Evolutionary conservation across 2,113 vertebrate genomes (phyloP), one percentile per base, ranked within the genome.

Genomic region (Megaceryle maxima): DNA sequence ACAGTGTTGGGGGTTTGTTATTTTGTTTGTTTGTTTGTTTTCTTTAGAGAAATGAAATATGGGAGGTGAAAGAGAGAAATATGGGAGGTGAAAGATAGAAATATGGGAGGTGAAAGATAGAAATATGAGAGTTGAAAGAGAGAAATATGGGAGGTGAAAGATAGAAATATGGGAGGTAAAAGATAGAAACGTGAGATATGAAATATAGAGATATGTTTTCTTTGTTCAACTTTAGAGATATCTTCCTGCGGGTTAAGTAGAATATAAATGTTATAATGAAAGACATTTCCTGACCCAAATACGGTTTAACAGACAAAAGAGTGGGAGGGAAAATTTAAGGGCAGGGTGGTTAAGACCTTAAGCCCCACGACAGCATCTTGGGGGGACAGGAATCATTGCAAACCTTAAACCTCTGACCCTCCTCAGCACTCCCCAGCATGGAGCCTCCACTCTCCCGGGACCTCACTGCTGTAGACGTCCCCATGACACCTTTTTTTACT

Each of bases 331-430:
- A 60, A 41, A 13, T 62, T 60, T 25, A 48, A 84, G 64, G 37
- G 41, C 13, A 13, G 31, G 19, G 7, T 60, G 55, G 39, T 12
- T 12, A 10, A 68, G 10, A 59, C 26, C 25, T 51, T 5, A 18
- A 15, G 39, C 1, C 43, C 51, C 56, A 4, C 0, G 1, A 43
- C 19, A 48, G 9, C 13, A 26, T 25, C 43, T 10, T 41, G 5
- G 46, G 24, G 26, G 21, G 56, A 59, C 16, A 70, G 56, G 59
- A 74, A 64, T 21, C 25, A 7, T 3, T 43, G 72, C 64, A 59
- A 24, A 64, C 5, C 15, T 16, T 25, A 15, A 2, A 77, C 24
- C 35, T 72, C 72, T 63, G 63, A 39, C 13, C 43, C 25, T 46
- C 39, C 53, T 8, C 20, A 53, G 57, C 8, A 13, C 4, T n/a